Evolutionary conservation across 2,888 invertebrate genomes (phyloP), one percentile per base, ranked within the genome.

Genomic region (Tenthredo amoena): DNA sequence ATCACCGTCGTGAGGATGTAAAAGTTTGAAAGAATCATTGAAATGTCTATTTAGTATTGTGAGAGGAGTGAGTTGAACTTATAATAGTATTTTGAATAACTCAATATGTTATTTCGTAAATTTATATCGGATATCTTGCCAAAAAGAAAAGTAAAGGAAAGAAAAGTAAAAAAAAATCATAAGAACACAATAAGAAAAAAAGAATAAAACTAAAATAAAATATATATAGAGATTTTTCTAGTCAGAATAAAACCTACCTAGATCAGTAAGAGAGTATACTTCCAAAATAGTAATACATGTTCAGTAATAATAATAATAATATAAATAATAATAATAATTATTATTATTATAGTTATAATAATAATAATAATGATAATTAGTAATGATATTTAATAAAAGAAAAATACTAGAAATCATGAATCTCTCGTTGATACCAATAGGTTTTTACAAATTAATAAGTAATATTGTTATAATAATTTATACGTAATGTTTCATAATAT

Each of bases 71-170:
- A 77, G 34, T 77, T 47, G 10, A 21, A 76, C 58, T 58, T 21
- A 40, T 37, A 55, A 76, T 84, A 40, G 37, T 84, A 84, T 58
- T 76, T 55, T 10, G 6, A 40, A 26, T 40, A 77, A 84, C 34
- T 43, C 21, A 26, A 58, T 62, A 88, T 89, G 89, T 89, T 90
- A 89, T 92, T 93, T 92, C 91, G 85, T 92, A 91, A 91, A 91
- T 93, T 93, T 92, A 90, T 91, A 92, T 91, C 87, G 86, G 88
- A 90, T 88, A 88, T 90, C 89, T 91, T 91, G 91, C 90, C 92
- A 91, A 90, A 91, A 88, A 89, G 87, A 87, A 55, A 77, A 86
- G 87, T 85, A n/a, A 26, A n/a, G 5, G 10, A 43, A n/a, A 71
- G 34, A 72, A 37, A 34, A n/a, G 1, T 3, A 74, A 74, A 21